A percentile compares a stretch with the other conserved stretches of the same genome.
Conservation (phyloP, 1,140 invertebrate genomes). For the Caerostris extrusa region DNA sequence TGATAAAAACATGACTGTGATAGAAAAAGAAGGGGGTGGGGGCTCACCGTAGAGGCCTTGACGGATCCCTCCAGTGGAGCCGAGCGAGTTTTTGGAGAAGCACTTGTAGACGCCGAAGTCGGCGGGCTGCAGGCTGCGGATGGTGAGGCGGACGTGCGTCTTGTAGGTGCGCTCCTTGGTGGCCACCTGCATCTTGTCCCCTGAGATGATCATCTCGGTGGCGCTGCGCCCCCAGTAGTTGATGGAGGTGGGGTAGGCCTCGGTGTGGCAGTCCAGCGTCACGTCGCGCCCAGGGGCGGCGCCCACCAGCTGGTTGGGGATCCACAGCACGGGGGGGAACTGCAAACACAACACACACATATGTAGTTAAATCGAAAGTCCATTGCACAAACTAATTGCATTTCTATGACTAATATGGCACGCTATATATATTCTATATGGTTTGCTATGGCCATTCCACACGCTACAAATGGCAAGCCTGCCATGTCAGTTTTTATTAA, state of each 20-base stretch:
- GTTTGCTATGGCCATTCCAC: too few species aligned
- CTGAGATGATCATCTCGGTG: constrained; percentile 93
- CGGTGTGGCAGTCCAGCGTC: constrained; percentile 89
- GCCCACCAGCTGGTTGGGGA: constrained; percentile 83
- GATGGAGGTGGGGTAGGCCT: constrained; percentile 91
- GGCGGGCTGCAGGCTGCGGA: constrained; percentile 82
- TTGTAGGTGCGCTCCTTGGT: constrained; percentile 72
- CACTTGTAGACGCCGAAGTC: constrained; percentile 95
- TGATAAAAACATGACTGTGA: too few species aligned
- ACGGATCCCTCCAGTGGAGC: constrained; percentile 94
- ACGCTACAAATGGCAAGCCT: too few species aligned
- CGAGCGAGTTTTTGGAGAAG: constrained; percentile 94
- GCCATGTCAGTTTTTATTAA: too few species aligned
- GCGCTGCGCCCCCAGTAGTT: constrained; percentile 80
- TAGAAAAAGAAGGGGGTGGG: too few species aligned
- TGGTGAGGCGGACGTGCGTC: constrained; percentile 71
- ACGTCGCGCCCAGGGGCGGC: constrained; percentile 93
- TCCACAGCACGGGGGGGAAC: constrained; percentile 83
- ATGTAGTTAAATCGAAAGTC: too few species aligned
- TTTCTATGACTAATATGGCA: too few species aligned
- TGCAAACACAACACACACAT: constrained; percentile 79
- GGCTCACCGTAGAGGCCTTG: constrained; percentile 92
- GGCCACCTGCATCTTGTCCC: constrained; percentile 88
- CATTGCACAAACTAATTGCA: too few species aligned
- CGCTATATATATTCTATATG: too few species aligned